Percentiles rank a stretch among this genome's conserved stretches.
Evolutionary conservation across 2,797 vertebrate species (phyloP).

Genomic region (Decapterus maruadsi): DNA sequence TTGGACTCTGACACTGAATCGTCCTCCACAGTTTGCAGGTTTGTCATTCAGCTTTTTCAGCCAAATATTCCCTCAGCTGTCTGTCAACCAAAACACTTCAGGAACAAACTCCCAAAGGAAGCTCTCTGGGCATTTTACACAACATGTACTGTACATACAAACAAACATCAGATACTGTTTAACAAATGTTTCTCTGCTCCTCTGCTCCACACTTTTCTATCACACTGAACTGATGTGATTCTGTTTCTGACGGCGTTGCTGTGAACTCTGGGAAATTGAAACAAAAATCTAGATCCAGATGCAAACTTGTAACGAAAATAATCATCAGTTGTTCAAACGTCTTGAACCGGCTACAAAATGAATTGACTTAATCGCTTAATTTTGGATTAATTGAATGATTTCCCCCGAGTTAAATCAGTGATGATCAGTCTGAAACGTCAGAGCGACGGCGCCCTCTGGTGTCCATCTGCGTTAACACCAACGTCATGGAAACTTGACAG

Average conservation of each 20-base stretch:
- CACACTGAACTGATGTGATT: background rate
- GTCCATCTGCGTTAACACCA: background rate
- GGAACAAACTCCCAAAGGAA: constrained; percentile 46
- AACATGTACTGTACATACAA: background rate
- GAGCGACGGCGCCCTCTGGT: constrained; percentile 22
- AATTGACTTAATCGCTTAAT: too few relatives aligned
- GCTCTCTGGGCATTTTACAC: constrained; percentile 23
- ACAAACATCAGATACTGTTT: background rate
- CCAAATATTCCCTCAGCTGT: constrained; percentile 53
- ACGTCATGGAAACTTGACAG: constrained; percentile 55
- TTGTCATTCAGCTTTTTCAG: constrained; percentile 35
- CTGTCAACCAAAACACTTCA: constrained; percentile 52
- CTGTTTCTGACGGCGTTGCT: background rate
- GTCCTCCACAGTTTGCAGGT: constrained; percentile 49
- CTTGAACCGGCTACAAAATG: too few relatives aligned
- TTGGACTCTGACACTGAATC: background rate
- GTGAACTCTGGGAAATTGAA: background rate
- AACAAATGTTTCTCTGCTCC: background rate
- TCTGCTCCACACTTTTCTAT: background rate
- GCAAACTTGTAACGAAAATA: background rate
- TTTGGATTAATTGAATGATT: background rate
- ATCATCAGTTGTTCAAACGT: too few relatives aligned
- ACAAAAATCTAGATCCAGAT: too few relatives aligned
- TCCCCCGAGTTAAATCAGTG: background rate
- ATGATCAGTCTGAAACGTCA: background rate